Evolutionary conservation across 2,113 vertebrate species (phyloP).

Genomic region (Haliaeetus leucogaster): DNA sequence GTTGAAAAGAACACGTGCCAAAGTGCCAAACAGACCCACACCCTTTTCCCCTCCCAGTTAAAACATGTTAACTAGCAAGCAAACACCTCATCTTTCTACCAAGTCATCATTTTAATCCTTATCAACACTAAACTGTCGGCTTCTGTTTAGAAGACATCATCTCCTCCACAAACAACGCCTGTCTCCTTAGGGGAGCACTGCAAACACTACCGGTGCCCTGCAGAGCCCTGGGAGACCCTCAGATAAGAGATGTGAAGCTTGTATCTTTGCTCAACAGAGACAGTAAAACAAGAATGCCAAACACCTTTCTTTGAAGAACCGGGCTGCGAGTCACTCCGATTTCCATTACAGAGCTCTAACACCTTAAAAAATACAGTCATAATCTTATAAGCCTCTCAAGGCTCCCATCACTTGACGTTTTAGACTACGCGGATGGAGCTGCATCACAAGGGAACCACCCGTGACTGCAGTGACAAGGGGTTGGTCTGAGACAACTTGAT

Average conservation of each 20-base stretch:
- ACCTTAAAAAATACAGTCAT: background rate
- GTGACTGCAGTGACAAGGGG: accelerated
- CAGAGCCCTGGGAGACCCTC: background rate
- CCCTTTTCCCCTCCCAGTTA: background rate
- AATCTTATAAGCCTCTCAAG: background rate
- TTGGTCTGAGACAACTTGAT: background rate
- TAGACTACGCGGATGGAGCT: background rate
- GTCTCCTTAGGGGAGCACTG: background rate
- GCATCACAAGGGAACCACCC: background rate
- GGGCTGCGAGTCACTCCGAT: background rate
- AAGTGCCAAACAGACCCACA: background rate
- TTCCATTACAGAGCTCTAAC: background rate
- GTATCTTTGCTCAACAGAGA: background rate
- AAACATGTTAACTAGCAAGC: background rate
- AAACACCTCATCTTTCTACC: background rate
- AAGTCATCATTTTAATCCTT: background rate
- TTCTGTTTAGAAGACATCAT: background rate
- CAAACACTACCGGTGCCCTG: background rate
- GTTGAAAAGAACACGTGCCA: background rate
- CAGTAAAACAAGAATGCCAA: background rate
- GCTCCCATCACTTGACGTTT: background rate
- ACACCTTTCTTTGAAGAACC: background rate
- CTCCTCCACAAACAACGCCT: background rate
- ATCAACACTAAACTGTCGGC: background rate
- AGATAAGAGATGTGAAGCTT: background rate